Evolutionary conservation across 1,140 invertebrate genomes (phyloP).

Genomic region (Lethocerus indicus): DNA sequence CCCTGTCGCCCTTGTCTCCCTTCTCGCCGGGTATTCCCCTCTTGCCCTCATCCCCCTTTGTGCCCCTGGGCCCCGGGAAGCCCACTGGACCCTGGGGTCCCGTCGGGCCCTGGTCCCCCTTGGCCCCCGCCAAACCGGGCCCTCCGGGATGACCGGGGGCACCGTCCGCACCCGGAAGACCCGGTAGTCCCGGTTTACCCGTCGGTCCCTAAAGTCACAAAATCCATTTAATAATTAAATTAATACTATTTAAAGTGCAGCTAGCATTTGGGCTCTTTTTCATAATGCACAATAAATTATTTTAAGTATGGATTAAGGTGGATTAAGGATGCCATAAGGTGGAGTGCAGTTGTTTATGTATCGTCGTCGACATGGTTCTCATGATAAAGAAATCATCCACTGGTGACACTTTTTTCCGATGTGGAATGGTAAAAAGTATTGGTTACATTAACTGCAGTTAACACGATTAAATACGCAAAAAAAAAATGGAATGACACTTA

Average conservation of each 20-base stretch:
- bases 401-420: too few species aligned
- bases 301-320: background rate
- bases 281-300: background rate
- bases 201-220: constrained; percentile 38
- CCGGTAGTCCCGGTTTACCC: constrained; percentile 54
- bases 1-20: constrained; percentile 45
- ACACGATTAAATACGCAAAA: too few species aligned
- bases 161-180: constrained; percentile 53
- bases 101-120: constrained; percentile 44
- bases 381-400: too few species aligned
- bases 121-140: constrained; percentile 41
- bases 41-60: constrained; percentile 59
- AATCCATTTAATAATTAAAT: constrained; percentile 6
- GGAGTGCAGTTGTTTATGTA: too few species aligned
- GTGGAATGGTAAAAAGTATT: too few species aligned
- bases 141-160: constrained; percentile 52
- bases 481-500: too few species aligned
- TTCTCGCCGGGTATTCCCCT: constrained; percentile 47
- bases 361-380: too few species aligned
- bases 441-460: too few species aligned
- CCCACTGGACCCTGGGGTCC: constrained; percentile 53
- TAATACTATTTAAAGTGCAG: constrained; percentile 2
- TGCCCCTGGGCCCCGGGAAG: constrained; percentile 52
- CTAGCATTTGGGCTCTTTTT: background rate
- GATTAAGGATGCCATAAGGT: background rate